Conservation (phyloP, 2,113 vertebrate species). For the Platanista minor region DNA sequence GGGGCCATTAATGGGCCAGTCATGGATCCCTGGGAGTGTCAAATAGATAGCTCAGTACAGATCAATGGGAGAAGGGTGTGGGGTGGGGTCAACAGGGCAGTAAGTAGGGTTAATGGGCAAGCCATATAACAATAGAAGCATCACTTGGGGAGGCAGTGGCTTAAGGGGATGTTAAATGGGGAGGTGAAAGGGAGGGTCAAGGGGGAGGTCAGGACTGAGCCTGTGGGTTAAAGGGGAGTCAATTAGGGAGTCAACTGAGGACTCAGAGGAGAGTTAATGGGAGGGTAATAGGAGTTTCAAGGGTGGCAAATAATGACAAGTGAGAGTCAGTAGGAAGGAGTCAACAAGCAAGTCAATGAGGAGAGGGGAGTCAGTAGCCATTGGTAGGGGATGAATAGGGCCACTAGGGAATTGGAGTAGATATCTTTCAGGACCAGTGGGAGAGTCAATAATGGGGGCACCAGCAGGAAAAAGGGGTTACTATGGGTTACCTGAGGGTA, state of each 20-base stretch:
- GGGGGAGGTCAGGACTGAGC: background rate
- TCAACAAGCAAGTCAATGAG: background rate
- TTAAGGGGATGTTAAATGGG: background rate
- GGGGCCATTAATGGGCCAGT: background rate
- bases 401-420: background rate
- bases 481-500: background rate
- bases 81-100: background rate
- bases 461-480: background rate
- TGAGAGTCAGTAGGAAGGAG: background rate
- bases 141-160: background rate
- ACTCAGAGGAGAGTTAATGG: background rate
- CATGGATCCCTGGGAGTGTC: background rate
- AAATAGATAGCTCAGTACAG: background rate
- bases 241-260: background rate
- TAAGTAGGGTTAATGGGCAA: background rate
- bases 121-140: background rate
- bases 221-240: background rate
- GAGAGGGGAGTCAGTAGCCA: background rate
- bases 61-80: background rate
- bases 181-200: background rate
- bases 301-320: background rate
- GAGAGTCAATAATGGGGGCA: background rate
- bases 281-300: background rate
- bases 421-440: background rate
- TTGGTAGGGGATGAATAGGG: background rate